Conservation (phyloP, 2,113 vertebrate genomes). For the Canis aureus region DNA sequence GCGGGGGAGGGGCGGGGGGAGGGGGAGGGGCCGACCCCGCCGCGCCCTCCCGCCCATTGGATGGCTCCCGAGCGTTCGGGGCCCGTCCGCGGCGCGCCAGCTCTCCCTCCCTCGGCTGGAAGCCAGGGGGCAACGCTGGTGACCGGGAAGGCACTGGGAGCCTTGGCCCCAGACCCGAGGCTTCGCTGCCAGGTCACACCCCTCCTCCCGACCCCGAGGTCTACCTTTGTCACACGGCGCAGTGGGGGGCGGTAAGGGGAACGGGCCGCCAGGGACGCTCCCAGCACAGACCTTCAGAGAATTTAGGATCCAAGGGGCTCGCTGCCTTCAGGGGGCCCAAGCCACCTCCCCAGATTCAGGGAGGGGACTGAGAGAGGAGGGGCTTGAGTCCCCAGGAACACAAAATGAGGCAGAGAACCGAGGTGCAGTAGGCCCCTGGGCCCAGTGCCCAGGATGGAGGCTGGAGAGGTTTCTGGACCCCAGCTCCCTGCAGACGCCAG, state of each 20-base stretch:
- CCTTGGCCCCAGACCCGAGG: rapidly evolving
- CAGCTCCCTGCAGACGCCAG: background rate
- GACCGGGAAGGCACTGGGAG: rapidly evolving
- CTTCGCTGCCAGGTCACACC: too few species aligned
- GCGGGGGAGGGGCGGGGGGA: rapidly evolving
- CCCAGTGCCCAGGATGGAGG: background rate
- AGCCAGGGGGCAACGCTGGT: rapidly evolving
- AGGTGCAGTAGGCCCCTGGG: background rate
- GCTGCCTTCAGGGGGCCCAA: background rate
- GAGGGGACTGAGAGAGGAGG: background rate
- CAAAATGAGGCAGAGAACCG: background rate
- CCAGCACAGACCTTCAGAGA: background rate
- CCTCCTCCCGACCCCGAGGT: background rate
- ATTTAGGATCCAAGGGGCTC: background rate
- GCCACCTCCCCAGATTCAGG: background rate
- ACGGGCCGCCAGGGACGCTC: background rate
- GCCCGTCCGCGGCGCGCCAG: slow-evolving; percentile 1
- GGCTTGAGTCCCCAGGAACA: background rate
- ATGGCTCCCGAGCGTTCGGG: background rate
- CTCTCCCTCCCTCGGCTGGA: rapidly evolving
- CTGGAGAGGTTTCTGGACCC: background rate
- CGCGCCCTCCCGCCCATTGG: background rate
- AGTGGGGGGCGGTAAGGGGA: background rate
- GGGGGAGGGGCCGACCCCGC: background rate
- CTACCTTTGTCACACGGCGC: too few species aligned